Conservation (phyloP, 2,888 invertebrate genomes). For the Conomelus anceps region DNA sequence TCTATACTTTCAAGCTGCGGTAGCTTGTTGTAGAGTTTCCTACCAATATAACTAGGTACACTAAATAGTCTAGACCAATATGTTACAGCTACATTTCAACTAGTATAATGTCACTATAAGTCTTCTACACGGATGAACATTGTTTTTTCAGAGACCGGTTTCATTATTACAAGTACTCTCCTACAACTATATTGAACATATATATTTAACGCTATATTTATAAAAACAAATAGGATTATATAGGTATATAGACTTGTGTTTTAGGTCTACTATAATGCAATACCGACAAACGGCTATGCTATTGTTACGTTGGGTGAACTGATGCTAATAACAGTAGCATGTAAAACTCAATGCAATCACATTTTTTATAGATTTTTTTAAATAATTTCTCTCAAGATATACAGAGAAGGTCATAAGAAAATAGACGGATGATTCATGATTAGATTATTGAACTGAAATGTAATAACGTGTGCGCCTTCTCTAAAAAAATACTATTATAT, state of each 20-base stretch:
- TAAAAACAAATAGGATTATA: too few species aligned
- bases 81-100: background rate
- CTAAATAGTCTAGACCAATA: background rate
- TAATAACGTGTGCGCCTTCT: too few species aligned
- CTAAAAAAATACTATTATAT: too few species aligned
- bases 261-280: background rate
- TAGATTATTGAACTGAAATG: too few species aligned
- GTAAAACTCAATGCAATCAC: too few species aligned
- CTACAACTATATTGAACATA: background rate
- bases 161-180: background rate
- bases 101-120: background rate
- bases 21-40: too few species aligned
- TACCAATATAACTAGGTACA: background rate
- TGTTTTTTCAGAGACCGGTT: background rate
- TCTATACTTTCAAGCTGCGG: too few species aligned
- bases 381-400: too few species aligned
- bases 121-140: background rate
- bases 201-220: background rate
- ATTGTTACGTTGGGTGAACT: background rate
- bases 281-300: background rate
- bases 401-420: too few species aligned
- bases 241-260: background rate
- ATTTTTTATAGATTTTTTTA: too few species aligned
- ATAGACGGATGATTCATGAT: too few species aligned
- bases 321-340: background rate